Base-by-base conservation (phyloP, 2,888 invertebrate species). In the Ornithoptera alexandrae region DNA sequence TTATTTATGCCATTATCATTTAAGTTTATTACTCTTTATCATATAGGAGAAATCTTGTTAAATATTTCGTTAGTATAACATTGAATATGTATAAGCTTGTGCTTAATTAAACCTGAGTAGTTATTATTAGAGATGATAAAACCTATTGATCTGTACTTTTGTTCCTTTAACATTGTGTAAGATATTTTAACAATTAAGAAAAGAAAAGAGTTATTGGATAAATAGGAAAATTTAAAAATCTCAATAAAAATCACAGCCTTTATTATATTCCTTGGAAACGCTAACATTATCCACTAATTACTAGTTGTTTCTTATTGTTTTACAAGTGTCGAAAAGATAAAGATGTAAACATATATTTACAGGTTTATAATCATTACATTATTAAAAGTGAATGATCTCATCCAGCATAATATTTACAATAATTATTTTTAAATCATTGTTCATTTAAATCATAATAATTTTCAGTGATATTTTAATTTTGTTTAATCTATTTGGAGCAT, bases 171-270 rank as follows among this genome's bases (percentile, higher is more conserved):
- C 3, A 46, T 15, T 46, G 15, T 46, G 3, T 1, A 15, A 46
- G 2, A 15, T 1, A 6, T 18, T n/a, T n/a, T 18, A n/a, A 5
- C 6, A 53, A 5, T 18, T n/a, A 12, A 18, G 12, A 53, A n/a
- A 12, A 53, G 18, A n/a, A 18, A 53, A n/a, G 0, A 53, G 18
- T 18, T 6, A 53, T 53, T n/a, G 22, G 57, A 22, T 10, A 24
- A 58, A 8, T 22, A 1, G 10, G 2, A 22, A 58, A 58, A 20
- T n/a, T 8, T 56, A 20, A 56, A 22, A 58, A 20, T 7, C 57
- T 20, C 0, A 60, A 50, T 53, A 53, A 53, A n/a, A 53, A 60
- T 87, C 87, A 87, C 87, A 87, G 85, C 86, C 85, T 86, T 82
- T 83, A 81, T 79, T 85, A 59, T 72, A 68, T 36, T 66, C 24